Conservation (phyloP, 2,797 vertebrate species). For the Platalea minor region DNA sequence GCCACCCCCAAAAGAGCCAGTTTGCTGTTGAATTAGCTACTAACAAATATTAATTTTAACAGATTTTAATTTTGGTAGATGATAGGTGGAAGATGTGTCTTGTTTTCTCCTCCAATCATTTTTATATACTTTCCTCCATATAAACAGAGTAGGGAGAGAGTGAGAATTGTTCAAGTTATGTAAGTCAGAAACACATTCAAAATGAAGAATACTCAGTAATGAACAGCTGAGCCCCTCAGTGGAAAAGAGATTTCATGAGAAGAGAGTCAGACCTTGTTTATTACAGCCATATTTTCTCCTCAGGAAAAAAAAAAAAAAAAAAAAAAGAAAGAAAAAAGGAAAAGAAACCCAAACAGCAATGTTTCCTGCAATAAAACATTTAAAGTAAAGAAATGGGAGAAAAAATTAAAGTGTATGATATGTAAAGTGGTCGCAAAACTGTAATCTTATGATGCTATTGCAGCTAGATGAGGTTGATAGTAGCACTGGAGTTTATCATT, state of each 20-base stretch:
- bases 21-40: neutral
- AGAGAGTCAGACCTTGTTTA: constrained; percentile 39
- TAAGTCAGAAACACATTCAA: constrained; percentile 19
- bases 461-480: neutral
- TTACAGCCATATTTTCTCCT: constrained; percentile 48
- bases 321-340: neutral
- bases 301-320: neutral
- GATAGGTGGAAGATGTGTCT: neutral
- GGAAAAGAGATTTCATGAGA: constrained; percentile 53
- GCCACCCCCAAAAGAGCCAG: neutral
- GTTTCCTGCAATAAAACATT: constrained; percentile 28
- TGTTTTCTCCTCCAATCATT: neutral
- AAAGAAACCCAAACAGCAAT: neutral
- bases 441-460: neutral
- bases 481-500: constrained; percentile 5
- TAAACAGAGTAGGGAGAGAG: neutral
- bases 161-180: constrained; percentile 10
- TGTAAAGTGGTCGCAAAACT: neutral
- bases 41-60: neutral
- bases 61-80: neutral
- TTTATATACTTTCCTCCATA: neutral
- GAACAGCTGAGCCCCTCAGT: constrained; percentile 19
- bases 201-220: constrained; percentile 33
- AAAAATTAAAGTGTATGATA: neutral
- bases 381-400: neutral